phyloP scores from a whole-genome alignment of 1,140 invertebrate genomes.

The Drosophila subobscura region DNA sequence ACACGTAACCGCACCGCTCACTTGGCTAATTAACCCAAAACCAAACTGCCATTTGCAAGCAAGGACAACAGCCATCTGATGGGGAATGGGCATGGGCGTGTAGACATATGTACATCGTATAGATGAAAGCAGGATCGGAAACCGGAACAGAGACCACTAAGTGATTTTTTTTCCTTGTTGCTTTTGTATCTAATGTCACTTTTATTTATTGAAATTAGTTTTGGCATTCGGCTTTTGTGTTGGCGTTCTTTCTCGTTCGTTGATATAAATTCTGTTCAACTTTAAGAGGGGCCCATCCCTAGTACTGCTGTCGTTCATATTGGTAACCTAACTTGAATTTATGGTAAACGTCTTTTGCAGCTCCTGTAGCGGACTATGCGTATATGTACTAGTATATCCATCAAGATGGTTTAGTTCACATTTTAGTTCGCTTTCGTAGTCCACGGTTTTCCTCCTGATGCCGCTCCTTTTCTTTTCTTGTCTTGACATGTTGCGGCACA shows the following conservation, averaged over 20 bases:
- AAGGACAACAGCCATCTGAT: slow-evolving; percentile 40
- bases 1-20: slow-evolving; percentile 72
- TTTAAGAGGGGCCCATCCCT: too few relatives aligned
- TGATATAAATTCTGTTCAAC: slow-evolving; percentile 25
- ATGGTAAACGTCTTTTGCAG: too few relatives aligned
- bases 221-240: slow-evolving; percentile 49
- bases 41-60: slow-evolving; percentile 71
- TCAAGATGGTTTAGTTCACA: too few relatives aligned
- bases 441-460: background rate
- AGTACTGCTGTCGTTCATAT: too few relatives aligned
- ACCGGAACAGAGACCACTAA: slow-evolving; percentile 55
- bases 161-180: slow-evolving; percentile 37
- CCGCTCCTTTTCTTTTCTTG: slow-evolving; percentile 1
- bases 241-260: slow-evolving; percentile 36
- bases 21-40: slow-evolving; percentile 78
- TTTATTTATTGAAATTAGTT: slow-evolving; percentile 76
- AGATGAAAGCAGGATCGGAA: slow-evolving; percentile 2
- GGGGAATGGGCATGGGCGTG: slow-evolving; percentile 7
- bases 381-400: too few relatives aligned
- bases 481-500: slow-evolving; percentile 38
- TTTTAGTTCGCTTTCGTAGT: slow-evolving; percentile 1
- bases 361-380: too few relatives aligned
- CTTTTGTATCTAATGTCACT: slow-evolving; percentile 57
- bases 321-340: too few relatives aligned
- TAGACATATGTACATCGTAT: too few relatives aligned